phyloP scores from a whole-genome alignment of 2,888 invertebrate genomes.

The Drosophila lacicola region DNA sequence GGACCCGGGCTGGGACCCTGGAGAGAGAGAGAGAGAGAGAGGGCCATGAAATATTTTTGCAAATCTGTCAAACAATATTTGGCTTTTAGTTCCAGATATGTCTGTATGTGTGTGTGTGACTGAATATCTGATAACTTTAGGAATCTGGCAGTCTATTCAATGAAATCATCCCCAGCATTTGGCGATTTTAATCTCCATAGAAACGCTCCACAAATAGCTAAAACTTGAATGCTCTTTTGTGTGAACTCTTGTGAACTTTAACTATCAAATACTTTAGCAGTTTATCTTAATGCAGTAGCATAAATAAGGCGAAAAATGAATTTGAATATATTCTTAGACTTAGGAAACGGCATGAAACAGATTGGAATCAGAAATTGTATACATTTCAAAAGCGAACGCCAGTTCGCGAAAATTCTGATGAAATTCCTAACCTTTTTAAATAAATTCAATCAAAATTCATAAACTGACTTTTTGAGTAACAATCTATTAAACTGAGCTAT shows the following conservation, averaged over 20 bases:
- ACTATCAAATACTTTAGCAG: background rate
- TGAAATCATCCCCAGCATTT: slow-evolving; percentile 24
- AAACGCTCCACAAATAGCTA: slow-evolving; percentile 53
- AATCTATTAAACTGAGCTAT: too few species aligned
- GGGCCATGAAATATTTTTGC: slow-evolving; percentile 45
- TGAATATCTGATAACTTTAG: slow-evolving; percentile 55
- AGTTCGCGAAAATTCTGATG: too few species aligned
- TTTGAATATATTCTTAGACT: too few species aligned
- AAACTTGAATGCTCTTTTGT: slow-evolving; percentile 31
- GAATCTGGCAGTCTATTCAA: slow-evolving; percentile 61
- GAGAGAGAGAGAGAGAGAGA: slow-evolving; percentile 17
- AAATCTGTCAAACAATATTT: slow-evolving; percentile 49
- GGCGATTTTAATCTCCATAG: slow-evolving; percentile 57
- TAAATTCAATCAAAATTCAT: too few species aligned
- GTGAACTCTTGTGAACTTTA: background rate
- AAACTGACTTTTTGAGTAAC: too few species aligned
- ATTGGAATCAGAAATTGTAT: too few species aligned
- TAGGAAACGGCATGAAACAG: too few species aligned
- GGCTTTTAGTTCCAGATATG: slow-evolving; percentile 15
- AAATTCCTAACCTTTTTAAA: too few species aligned
- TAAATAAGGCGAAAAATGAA: too few species aligned
- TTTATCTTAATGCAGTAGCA: background rate
- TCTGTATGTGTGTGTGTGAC: slow-evolving; percentile 33
- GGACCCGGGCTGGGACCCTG: slow-evolving; percentile 36
- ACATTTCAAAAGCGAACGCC: too few species aligned